Conservation (phyloP, 2,113 vertebrate genomes). For the Bostrychus sinensis region DNA sequence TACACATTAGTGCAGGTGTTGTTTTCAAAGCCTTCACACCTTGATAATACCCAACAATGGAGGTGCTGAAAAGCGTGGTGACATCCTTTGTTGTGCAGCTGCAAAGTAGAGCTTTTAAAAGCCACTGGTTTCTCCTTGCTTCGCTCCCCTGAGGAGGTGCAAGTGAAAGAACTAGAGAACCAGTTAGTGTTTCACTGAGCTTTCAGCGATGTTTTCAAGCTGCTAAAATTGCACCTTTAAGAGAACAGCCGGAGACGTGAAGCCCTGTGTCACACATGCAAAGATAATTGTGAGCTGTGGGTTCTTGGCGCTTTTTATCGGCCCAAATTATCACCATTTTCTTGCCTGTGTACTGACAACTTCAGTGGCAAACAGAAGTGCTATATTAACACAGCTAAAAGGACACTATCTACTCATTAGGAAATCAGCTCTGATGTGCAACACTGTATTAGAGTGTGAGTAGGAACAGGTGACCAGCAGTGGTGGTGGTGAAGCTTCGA, state of each 20-base stretch:
- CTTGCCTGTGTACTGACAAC: constrained; percentile 26
- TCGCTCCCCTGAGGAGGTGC: constrained; percentile 54
- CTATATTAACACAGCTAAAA: constrained; percentile 35
- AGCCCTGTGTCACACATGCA: constrained; percentile 38
- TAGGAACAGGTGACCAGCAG: constrained; percentile 20
- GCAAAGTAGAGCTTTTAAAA: constrained; percentile 70
- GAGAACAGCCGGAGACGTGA: constrained; percentile 19
- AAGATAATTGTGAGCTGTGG: constrained; percentile 38
- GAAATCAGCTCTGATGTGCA: constrained; percentile 37
- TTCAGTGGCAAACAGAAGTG: constrained; percentile 42
- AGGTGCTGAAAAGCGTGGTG: constrained; percentile 69
- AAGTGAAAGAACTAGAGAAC: constrained; percentile 52
- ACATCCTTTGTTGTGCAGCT: constrained; percentile 79
- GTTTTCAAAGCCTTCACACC: constrained; percentile 81
- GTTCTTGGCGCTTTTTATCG: constrained; percentile 17
- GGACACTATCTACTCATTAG: constrained; percentile 27
- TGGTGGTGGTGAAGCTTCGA: constrained; percentile 6
- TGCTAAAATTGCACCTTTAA: constrained; percentile 36
- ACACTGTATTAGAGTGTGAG: constrained; percentile 29
- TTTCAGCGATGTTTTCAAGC: constrained; percentile 56
- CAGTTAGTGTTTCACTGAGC: constrained; percentile 62
- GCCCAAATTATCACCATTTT: constrained; percentile 19
- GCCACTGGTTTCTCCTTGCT: constrained; percentile 61
- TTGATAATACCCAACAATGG: constrained; percentile 75
- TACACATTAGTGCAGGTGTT: constrained; percentile 78